Percentiles rank a stretch among this genome's conserved stretches.
Conservation (phyloP, 2,888 invertebrate species). For the Callyntrura guangdongensis region DNA sequence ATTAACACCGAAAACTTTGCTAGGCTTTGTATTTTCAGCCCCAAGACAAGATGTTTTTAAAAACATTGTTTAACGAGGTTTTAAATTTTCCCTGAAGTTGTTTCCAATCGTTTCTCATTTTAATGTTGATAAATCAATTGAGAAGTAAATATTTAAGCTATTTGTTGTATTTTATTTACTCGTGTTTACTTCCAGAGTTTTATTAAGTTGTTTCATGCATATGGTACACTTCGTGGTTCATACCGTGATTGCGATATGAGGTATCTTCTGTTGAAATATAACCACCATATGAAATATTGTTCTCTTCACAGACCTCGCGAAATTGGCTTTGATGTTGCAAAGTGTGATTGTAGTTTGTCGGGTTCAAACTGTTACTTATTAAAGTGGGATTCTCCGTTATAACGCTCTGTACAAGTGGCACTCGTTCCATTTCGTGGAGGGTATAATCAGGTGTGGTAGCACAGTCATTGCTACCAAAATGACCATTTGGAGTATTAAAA, state of each 20-base stretch:
- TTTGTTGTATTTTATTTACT: neutral
- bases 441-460: neutral
- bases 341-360: neutral
- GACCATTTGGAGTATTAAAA: too few relatives aligned
- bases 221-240: neutral
- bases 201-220: neutral
- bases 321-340: neutral
- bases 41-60: neutral
- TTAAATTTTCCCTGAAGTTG: neutral
- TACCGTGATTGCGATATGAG: neutral
- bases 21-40: neutral
- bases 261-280: neutral
- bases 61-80: neutral
- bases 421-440: conserved; percentile 55
- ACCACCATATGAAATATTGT: neutral
- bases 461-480: neutral
- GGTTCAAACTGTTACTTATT: neutral
- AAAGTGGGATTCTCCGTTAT: conserved; percentile 72
- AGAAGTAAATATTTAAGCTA: neutral
- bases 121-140: neutral
- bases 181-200: neutral
- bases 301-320: neutral
- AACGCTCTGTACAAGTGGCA: conserved; percentile 57
- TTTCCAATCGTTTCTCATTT: neutral
- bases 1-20: neutral